These are phyloP conservation scores for Cerastoderma edule DNA, from an alignment of 2,888 invertebrate species.

Conservation along the genomic window DNA sequence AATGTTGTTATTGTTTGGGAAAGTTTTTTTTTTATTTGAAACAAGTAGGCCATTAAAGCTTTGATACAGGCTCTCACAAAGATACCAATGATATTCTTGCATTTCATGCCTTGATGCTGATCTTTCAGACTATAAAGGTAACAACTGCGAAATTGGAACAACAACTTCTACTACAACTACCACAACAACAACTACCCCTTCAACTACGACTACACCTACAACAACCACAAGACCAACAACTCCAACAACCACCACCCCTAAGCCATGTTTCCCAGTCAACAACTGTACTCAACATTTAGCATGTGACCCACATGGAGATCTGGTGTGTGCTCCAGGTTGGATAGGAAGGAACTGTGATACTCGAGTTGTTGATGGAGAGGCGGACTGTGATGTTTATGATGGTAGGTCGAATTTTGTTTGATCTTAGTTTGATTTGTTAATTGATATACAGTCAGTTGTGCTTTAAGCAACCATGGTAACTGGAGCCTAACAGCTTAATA, in stretches of 20 bases:
- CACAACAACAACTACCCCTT: constrained; percentile 38
- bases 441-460: too few species aligned
- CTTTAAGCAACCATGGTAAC: too few species aligned
- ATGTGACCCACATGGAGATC: constrained; percentile 42
- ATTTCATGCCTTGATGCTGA: too few species aligned
- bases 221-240: constrained; percentile 16
- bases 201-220: constrained; percentile 13
- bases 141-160: constrained; percentile 33
- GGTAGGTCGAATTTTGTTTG: too few species aligned
- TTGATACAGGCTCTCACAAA: too few species aligned
- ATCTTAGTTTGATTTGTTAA: too few species aligned
- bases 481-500: too few species aligned
- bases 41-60: too few species aligned
- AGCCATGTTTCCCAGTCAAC: constrained; percentile 37
- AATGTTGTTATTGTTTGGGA: too few species aligned
- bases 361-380: constrained; percentile 18
- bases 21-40: too few species aligned
- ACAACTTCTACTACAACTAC: constrained; percentile 42
- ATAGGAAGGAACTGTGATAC: constrained; percentile 39
- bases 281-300: constrained; percentile 40
- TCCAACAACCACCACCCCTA: not conserved
- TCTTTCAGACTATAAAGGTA: constrained; percentile 43
- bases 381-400: constrained; percentile 56
- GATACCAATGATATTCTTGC: not conserved
- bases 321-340: constrained; percentile 52